Evolutionary conservation across 2,797 vertebrate species (phyloP), one percentile per base, ranked within the genome.

Genomic region (Betta splendens): DNA sequence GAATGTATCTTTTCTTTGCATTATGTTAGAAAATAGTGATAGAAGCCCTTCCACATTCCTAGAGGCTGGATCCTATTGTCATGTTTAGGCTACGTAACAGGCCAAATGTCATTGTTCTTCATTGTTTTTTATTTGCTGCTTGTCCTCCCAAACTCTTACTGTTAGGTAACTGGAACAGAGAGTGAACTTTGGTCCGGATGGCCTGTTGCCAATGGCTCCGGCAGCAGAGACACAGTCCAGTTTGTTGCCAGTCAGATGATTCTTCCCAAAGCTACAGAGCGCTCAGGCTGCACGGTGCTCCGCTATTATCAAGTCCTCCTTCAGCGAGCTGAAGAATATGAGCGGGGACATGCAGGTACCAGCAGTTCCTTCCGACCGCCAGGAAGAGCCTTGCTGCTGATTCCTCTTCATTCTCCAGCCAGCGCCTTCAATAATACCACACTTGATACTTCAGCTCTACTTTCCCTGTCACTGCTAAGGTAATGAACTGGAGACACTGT

Each of bases 201-300:
- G 2, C 6, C 49, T 31, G 22, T 5, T 22, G 16, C 2, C 0
- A 25, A 43, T 62, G 43, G 53, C 20, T 64, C 53, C 40, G 17
- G 7, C 63, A 31, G 44, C 20, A 55, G 45, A 47, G 64, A 73
- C 3, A 15, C 36, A 13, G 23, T 16, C 18, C 84, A 87, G 25
- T 77, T 85, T 48, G 74, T 85, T 13, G 83, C 88, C 61, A 88
- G 37, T 58, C 87, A 89, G 80, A 84, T 91, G 67, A 69, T 87
- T 51, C 83, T 84, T n/a, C 84, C 87, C 4, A 47, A 59, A 45
- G 71, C 57, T 25, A 0, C 29, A 0, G 77, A 60, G 45, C 38
- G 64, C n/a, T 21, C 0, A 28, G 87, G 85, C 69, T 87, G 79
- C 72, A 85, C 84, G 6, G 87, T 91, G 26, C 20, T 84, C 50